These are phyloP conservation scores for Anisognathus igniventris DNA, from an alignment of 2,797 vertebrate genomes.

Conservation along the genomic window DNA sequence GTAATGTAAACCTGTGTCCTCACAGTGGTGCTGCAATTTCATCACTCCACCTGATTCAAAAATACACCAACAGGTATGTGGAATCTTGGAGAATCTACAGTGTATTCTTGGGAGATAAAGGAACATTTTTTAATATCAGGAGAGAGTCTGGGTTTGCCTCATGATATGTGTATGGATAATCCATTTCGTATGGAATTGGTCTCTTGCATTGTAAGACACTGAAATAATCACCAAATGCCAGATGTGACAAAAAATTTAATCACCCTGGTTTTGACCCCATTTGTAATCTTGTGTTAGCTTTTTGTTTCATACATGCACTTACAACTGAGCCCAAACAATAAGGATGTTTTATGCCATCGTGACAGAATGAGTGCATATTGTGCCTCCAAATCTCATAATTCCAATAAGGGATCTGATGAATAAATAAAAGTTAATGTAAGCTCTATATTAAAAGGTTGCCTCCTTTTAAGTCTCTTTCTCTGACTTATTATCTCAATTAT, in stretches of 20 bases:
- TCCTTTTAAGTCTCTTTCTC: not conserved
- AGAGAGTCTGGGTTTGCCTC: not conserved
- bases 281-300: slow-evolving; percentile 4
- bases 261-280: not conserved
- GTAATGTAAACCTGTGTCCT: not conserved
- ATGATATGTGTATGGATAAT: not conserved
- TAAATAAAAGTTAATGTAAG: not conserved
- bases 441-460: not conserved
- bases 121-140: not conserved
- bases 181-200: slow-evolving; percentile 17
- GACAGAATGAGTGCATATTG: not conserved
- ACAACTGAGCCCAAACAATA: not conserved
- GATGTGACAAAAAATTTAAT: slow-evolving; percentile 38
- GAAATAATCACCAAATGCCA: slow-evolving; percentile 37
- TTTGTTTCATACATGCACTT: not conserved
- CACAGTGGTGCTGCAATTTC: not conserved
- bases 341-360: not conserved
- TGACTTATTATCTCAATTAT: not conserved
- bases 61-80: not conserved
- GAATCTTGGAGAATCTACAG: not conserved
- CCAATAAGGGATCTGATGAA: not conserved
- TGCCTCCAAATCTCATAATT: not conserved
- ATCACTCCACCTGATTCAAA: not conserved
- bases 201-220: not conserved
- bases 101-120: not conserved